Evolutionary conservation across 2,888 invertebrate species (phyloP), one percentile per base, ranked within the genome.

Genomic region (Lomographa bimaculata): DNA sequence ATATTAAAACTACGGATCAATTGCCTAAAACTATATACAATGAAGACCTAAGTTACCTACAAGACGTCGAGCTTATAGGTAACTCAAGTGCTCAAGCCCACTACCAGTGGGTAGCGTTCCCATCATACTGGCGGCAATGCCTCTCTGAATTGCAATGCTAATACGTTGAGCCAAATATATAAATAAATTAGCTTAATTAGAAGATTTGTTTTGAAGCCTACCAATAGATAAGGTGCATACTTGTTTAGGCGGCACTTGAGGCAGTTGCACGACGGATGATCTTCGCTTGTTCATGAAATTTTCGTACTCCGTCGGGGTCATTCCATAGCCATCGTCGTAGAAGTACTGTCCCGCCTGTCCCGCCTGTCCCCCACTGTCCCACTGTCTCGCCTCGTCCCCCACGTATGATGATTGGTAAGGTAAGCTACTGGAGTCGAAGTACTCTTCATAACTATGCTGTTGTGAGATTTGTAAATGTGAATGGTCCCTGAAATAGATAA

Each of bases 331-430:
- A 9, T 87, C 89, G 19, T 82, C 81, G 55, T 70, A 76, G 60
- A 81, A 74, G 63, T 80, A 89, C 50, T 77, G 90, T 75, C 94
- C 94, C 64, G 93, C 30, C 50, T 77, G 90, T 75, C 94, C 94
- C 64, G 93, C 30, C 26, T 76, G 90, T 77, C 94, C 93, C 67
- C 93, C 93, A 23, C 93, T 92, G 61, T 94, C 94, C 94, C 94
- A 94, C 60, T 93, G 94, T 5, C 93, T 85, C 56, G 93, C 92
- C 65, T 94, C 94, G 42, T 94, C 93, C 1, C 76, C 74, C 2
- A 77, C 67, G 61, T 79, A 83, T 35, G 82, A 92, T 85, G 73
- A 65, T 70, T 93, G 92, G 71, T 91, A 93, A 32, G 91, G 90
- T 63, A 91, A 93, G 54, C 92, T 91, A 39, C 89, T 90, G 12